Evolutionary conservation across 2,888 invertebrate species (phyloP), one percentile per base, ranked within the genome.

Genomic region (Brenthis hecate): DNA sequence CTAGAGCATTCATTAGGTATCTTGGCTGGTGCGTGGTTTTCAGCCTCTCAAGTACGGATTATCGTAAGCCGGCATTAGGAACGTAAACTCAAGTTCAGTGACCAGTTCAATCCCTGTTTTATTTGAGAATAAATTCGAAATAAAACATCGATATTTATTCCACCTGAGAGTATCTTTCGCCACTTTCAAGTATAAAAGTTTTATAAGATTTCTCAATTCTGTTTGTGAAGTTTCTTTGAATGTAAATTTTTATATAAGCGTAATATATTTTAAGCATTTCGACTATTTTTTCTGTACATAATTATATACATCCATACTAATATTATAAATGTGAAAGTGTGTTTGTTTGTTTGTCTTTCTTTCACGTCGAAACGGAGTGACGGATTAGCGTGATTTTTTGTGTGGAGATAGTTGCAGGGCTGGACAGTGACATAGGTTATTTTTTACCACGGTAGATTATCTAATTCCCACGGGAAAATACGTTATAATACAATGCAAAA

Each of bases 1-100:
- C 87, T 73, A 68, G 89, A 81, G 92, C 81, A 87, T 90, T 91
- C 88, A 91, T 92, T 92, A 92, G 76, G 82, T 82, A 78, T 82
- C 83, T 83, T 28, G 19, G 43, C 11, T 69, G 68, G 55, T 72
- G 72, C 69, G 75, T 76, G 77, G 76, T 76, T 72, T 74, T 68
- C 73, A 73, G 74, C 72, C 70, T 71, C 71, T 72, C 65, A 68
- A 77, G 73, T 75, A 73, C 70, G 76, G 73, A 76, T 76, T 74
- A 74, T 66, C 56, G 63, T 71, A 67, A 74, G 73, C 65, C 58
- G 65, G 71, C 65, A 71, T 69, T 74, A 72, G 66, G 66, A 66
- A 58, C 70, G 60, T 58, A 70, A 75, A 77, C 71, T 72, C 55
- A 74, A 72, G 70, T 75, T 71, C 72, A 72, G 54, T 65, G 69